Percentiles rank a stretch among this genome's conserved stretches.
These are phyloP conservation scores for Monodelphis domestica DNA, from an alignment of 2,797 vertebrate genomes.

Conservation along the genomic window DNA sequence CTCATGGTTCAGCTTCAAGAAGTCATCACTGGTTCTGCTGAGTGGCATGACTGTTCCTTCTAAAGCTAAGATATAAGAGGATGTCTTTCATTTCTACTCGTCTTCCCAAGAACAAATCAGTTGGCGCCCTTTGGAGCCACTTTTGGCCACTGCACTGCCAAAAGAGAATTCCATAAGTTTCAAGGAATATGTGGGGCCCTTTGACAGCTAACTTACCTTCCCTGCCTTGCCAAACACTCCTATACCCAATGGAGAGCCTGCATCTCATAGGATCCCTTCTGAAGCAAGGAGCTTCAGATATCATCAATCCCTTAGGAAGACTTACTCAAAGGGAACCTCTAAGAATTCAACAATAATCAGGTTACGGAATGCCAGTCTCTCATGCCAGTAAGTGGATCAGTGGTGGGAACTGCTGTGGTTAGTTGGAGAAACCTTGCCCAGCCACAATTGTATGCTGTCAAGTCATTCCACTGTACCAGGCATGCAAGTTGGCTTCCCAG, in stretches of 20 bases:
- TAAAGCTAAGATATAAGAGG: neutral
- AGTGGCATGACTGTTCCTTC: neutral
- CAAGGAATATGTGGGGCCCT: neutral
- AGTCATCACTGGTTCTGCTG: neutral
- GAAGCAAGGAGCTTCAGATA: neutral
- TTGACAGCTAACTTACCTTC: neutral
- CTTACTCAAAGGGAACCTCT: slow-evolving; percentile 43
- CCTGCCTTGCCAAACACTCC: neutral
- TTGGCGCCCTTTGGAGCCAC: neutral
- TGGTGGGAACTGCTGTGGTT: slow-evolving; percentile 7
- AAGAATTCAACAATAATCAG: neutral
- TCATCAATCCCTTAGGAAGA: neutral
- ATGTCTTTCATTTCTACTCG: neutral
- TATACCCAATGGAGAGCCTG: slow-evolving; percentile 5
- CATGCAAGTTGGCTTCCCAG: neutral
- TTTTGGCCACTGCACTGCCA: neutral
- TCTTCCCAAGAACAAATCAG: slow-evolving; percentile 1
- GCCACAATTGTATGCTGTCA: neutral
- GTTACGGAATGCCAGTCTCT: too few species aligned
- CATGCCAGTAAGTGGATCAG: neutral
- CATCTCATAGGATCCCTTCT: neutral
- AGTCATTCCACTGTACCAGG: neutral
- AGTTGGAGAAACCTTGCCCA: neutral
- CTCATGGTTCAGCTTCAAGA: neutral
- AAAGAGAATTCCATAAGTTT: neutral